Evolutionary conservation across 2,888 invertebrate genomes (phyloP).

Genomic region (Arctia plantaginis): DNA sequence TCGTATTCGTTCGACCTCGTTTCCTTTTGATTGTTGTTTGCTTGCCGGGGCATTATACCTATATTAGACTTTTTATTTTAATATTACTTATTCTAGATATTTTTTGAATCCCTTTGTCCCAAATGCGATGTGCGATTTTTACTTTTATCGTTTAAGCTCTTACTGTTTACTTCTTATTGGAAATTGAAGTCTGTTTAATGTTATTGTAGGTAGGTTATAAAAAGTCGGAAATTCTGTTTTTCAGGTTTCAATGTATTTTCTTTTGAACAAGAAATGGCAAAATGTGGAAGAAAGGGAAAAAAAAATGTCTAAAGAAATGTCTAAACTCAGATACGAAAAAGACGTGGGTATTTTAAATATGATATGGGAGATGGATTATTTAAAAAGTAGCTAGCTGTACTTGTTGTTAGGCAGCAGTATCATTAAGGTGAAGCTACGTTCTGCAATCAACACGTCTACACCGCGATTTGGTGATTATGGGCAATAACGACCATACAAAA

Average conservation of each 20-base stretch:
- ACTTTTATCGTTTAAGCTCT: constrained; percentile 27
- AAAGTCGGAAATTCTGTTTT: no score
- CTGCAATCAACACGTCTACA: no score
- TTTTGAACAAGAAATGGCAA: background rate
- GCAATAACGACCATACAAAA: no score
- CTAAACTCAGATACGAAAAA: background rate
- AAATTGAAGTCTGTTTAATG: background rate
- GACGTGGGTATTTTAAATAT: background rate
- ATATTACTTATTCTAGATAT: constrained; percentile 37
- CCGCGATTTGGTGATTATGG: no score
- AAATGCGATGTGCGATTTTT: constrained; percentile 20
- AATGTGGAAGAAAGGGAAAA: no score
- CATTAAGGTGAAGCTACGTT: no score
- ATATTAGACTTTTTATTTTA: constrained; percentile 33
- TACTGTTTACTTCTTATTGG: constrained; percentile 1
- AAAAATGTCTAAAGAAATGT: no score
- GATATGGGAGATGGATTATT: no score
- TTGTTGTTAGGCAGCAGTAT: no score
- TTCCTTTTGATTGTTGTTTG: constrained; percentile 63
- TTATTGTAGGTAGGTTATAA: constrained; percentile 3
- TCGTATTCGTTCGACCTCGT: constrained; percentile 43
- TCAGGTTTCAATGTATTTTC: background rate
- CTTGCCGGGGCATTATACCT: constrained; percentile 39
- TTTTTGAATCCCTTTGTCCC: constrained; percentile 13
- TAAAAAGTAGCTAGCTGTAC: no score